These are phyloP conservation scores for Galaxias olidus DNA, from an alignment of 2,797 vertebrate genomes.

Conservation along the genomic window DNA sequence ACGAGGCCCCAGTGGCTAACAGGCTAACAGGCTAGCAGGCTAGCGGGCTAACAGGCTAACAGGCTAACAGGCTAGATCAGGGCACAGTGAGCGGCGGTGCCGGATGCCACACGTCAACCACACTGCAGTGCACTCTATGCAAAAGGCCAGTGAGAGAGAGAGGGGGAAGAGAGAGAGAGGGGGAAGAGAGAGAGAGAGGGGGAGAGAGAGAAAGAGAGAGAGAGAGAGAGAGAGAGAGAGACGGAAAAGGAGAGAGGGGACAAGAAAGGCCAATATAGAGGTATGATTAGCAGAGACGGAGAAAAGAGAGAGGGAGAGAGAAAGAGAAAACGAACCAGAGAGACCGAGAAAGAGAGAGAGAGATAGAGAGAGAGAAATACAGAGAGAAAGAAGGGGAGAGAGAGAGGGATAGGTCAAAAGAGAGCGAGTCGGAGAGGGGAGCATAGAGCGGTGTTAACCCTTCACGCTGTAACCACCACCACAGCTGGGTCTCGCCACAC, in stretches of 20 bases:
- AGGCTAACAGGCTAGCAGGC: too few relatives aligned
- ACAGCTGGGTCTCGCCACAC: background rate
- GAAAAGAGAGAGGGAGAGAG: background rate
- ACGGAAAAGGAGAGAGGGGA: background rate
- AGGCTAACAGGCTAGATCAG: too few relatives aligned
- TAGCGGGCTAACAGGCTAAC: too few relatives aligned
- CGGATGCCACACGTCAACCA: too few relatives aligned
- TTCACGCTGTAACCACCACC: background rate
- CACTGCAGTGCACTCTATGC: too few relatives aligned
- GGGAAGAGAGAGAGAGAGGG: background rate
- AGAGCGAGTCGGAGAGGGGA: background rate
- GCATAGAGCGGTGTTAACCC: slow-evolving; percentile 2
- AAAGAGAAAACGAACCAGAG: background rate
- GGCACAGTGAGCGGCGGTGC: too few relatives aligned
- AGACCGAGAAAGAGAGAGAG: background rate
- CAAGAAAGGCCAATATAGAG: background rate
- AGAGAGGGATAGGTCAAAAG: background rate
- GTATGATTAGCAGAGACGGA: background rate
- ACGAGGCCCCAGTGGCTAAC: too few relatives aligned
- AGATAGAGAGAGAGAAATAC: background rate
- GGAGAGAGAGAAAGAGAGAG: background rate
- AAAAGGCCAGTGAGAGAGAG: background rate
- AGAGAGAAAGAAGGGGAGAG: background rate
- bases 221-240: background rate
- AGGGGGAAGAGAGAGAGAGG: background rate